Base-by-base conservation (phyloP, 2,797 vertebrate species). In the Glyptemys insculpta region DNA sequence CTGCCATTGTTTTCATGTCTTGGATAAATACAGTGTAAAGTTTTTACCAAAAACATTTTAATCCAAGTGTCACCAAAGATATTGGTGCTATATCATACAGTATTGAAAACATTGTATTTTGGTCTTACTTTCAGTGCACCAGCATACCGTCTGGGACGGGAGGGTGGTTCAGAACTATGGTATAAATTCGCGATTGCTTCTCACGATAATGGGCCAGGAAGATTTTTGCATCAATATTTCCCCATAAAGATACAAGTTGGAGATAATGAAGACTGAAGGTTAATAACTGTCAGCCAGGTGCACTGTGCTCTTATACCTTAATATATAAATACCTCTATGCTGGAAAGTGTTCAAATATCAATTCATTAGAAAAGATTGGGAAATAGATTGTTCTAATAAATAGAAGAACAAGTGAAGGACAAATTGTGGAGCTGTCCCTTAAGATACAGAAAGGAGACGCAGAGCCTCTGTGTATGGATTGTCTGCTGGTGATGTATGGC, bases 221-320 rank as follows among this genome's bases (percentile, higher is more conserved):
- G 2, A 14, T 0, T 3, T 57, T 37, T 29, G 6, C 2, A 0
- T 11, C 41, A 1, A 0, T 37, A 0, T 37, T 74, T 74, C 31
- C 3, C 19, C n/a, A 41, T 34, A 3, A 34, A 52, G 59, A 57
- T 4, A 16, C 3, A 27, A 56, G n/a, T 3, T 16, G 78, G 44
- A 68, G 31, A 9, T 34, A 50, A n/a, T 0, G 21, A 59, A 5
- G 11, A 12, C 76, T 6, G 27, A 50, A 27, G 47, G 8, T 37
- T 59, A 85, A 6, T 41, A 44, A 72, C 50, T 4, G 50, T 29
- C 12, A 76, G 1, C 34, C 79, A 59, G 56, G 25, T 87, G 87
- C 12, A 11, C 15, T 3, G 68, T 5, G 8, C 21, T 27, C 34
- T 3, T 1, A 15, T 12, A 10, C 44, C 4, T 2, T 8, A 2